Evolutionary conservation across 2,888 invertebrate genomes (phyloP), one percentile per base, ranked within the genome.

Genomic region (Cheilosia vernalis): DNA sequence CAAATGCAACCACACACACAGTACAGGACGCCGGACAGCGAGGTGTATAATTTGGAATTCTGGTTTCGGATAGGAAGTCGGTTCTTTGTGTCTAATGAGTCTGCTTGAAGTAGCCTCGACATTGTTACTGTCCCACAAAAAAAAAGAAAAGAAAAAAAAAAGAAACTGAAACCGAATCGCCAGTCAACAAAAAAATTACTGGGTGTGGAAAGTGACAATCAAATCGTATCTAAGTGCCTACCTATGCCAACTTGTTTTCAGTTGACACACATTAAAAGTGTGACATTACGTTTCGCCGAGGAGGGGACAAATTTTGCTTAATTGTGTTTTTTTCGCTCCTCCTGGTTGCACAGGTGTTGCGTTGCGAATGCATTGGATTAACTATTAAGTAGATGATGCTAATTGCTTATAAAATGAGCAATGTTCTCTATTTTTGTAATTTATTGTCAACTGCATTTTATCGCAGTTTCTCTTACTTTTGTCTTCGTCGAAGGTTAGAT

Each of bases 131-230:
- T 44, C 58, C 55, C 51, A 49, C 60, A 67, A 42, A 67, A 56
- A 33, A 67, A 58, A 44, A 1, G 17, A 53, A 53, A 40, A 55
- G 63, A 21, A 42, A 55, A 58, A 19, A 27, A 53, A 53, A 17
- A 55, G 56, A 17, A 66, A 58, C 27, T 17, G 15, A 49, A 49
- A 55, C 42, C 47, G 49, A 30, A 56, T 30, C 47, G 53, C 56
- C 24, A 42, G 7, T 7, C 44, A 44, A 53, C 30, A 10, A 40
- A 79, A 58, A 10, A 53, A 64, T 58, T 58, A 44, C 61, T 79
- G 79, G 83, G 83, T 79, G 83, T 83, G 83, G 83, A 83, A 73
- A 73, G 79, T 79, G 79, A 67, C 79, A 78, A 79, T 67, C 58
- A 83, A 83, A 78, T 73, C 53, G 67, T 61, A 63, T 73, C 78